These are phyloP conservation scores for Eilema depressum DNA, from an alignment of 2,888 invertebrate genomes.

Conservation along the genomic window DNA sequence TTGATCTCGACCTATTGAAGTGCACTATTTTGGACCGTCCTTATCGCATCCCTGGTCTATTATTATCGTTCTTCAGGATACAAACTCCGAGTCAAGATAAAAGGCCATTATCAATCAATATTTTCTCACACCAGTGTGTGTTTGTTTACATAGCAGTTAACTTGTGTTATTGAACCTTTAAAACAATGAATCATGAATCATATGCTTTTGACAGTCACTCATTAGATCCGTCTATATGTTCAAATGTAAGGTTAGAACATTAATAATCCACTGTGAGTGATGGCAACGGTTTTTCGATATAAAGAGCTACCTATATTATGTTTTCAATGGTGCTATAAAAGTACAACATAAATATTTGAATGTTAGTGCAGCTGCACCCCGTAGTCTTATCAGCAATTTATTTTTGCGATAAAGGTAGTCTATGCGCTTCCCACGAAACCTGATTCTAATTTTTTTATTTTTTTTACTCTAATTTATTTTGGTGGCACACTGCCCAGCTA, in stretches of 20 bases:
- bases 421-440: neutral
- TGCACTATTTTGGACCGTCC: neutral
- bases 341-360: neutral
- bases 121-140: neutral
- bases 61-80: constrained; percentile 9
- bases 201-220: neutral
- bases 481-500: too few relatives aligned
- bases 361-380: neutral
- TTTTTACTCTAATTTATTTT: neutral
- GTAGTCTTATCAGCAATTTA: neutral
- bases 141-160: neutral
- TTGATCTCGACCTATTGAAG: neutral
- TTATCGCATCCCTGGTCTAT: constrained; percentile 9
- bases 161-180: constrained; percentile 2
- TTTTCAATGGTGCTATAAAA: neutral
- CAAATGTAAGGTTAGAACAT: neutral
- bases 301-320: neutral
- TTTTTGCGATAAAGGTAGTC: neutral
- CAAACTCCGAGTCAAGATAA: constrained; percentile 12
- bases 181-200: neutral
- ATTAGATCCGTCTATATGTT: neutral
- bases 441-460: neutral
- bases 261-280: neutral
- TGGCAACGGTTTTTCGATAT: neutral
- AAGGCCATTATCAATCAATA: constrained; percentile 15